Evolutionary conservation across 1,140 invertebrate species (phyloP).

Genomic region (Paraescarpia echinospica): DNA sequence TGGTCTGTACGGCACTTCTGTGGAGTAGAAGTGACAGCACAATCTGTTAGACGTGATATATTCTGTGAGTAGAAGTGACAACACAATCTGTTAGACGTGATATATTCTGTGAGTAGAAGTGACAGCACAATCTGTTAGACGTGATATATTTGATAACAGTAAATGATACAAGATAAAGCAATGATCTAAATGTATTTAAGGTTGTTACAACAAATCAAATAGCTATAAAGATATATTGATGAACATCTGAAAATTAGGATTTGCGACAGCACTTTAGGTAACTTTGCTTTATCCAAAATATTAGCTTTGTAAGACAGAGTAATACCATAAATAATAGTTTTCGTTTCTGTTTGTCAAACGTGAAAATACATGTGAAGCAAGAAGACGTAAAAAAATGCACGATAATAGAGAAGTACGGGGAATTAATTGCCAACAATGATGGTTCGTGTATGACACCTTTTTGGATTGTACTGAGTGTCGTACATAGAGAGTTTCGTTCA

Average conservation of each 20-base stretch:
- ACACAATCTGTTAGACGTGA: too few relatives aligned
- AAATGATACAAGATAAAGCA: too few relatives aligned
- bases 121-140: too few relatives aligned
- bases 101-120: not conserved
- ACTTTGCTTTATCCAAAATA: not conserved
- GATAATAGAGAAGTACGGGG: too few relatives aligned
- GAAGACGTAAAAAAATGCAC: too few relatives aligned
- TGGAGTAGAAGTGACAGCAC: not conserved
- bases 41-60: too few relatives aligned
- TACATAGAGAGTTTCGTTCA: not conserved
- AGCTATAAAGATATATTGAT: too few relatives aligned
- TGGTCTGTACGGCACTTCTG: conserved; percentile 30
- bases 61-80: not conserved
- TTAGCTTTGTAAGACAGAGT: not conserved
- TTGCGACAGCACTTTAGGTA: too few relatives aligned
- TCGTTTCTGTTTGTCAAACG: not conserved
- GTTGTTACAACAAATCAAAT: too few relatives aligned
- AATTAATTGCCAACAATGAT: not conserved
- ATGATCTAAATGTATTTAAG: too few relatives aligned
- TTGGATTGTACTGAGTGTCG: not conserved
- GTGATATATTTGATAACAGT: too few relatives aligned
- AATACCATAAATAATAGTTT: not conserved
- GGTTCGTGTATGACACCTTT: not conserved
- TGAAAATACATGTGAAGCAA: not conserved
- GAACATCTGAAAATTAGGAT: too few relatives aligned